These are phyloP conservation scores for Phylloscopus collybita DNA, from an alignment of 2,797 vertebrate genomes.

Conservation along the genomic window DNA sequence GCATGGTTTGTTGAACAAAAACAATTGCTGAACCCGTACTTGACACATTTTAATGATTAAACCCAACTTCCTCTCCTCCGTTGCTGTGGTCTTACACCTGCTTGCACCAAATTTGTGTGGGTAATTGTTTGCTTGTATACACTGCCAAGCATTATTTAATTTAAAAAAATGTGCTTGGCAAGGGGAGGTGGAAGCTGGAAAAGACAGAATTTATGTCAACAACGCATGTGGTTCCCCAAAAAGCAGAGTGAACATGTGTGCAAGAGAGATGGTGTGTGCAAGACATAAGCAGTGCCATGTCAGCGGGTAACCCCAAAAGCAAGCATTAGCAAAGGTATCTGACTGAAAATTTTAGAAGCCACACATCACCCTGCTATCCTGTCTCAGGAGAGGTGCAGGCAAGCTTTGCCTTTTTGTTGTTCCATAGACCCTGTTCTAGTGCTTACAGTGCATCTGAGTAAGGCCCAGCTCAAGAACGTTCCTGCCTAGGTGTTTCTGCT, in stretches of 20 bases:
- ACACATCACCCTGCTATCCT: background rate
- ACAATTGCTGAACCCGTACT: background rate
- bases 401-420: background rate
- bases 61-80: background rate
- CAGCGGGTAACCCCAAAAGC: background rate
- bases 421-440: background rate
- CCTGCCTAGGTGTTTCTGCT: background rate
- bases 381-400: background rate
- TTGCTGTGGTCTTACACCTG: background rate
- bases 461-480: background rate
- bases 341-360: background rate
- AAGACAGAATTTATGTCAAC: background rate
- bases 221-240: background rate
- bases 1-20: background rate
- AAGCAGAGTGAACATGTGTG: background rate
- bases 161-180: background rate
- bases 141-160: background rate
- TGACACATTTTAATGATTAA: constrained; percentile 21
- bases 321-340: background rate
- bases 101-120: background rate
- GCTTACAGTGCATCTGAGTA: background rate
- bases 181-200: background rate
- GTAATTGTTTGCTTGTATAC: background rate
- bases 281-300: background rate
- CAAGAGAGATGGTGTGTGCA: background rate